These are phyloP conservation scores for Xestia ashworthii DNA, from an alignment of 2,888 invertebrate species.

Conservation along the genomic window DNA sequence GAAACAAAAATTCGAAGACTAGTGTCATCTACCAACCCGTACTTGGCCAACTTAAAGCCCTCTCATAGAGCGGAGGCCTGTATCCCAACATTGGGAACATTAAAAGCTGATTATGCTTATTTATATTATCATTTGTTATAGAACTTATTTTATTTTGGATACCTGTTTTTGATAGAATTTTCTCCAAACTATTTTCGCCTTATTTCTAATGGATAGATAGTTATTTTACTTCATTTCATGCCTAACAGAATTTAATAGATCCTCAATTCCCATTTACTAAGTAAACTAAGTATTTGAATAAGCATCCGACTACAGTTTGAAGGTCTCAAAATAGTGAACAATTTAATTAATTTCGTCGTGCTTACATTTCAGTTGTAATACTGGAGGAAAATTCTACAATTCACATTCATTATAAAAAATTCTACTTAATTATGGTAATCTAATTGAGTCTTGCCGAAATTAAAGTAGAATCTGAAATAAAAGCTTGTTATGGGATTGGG, in stretches of 20 bases:
- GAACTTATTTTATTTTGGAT: neutral
- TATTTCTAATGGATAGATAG: neutral
- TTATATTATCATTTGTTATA: neutral
- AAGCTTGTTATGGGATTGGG: conserved; percentile 35
- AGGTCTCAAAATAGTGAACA: conserved; percentile 33
- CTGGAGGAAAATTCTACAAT: conserved; percentile 2
- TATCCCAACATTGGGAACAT: too few species aligned
- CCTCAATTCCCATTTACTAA: neutral
- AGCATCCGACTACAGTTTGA: neutral
- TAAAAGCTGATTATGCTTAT: too few species aligned
- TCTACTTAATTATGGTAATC: conserved; percentile 71
- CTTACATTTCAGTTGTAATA: conserved; percentile 20
- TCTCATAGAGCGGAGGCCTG: too few species aligned
- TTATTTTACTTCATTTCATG: neutral
- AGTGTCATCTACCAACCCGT: too few species aligned
- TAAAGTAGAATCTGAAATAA: conserved; percentile 53
- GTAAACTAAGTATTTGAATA: conserved; percentile 17
- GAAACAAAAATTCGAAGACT: too few species aligned
- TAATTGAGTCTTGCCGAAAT: conserved; percentile 59
- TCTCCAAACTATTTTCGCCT: neutral
- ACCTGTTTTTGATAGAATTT: neutral
- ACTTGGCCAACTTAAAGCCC: too few species aligned
- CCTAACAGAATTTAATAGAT: neutral
- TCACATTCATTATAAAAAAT: conserved; percentile 61
- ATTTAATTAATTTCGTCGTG: conserved; percentile 20